These are phyloP conservation scores for Psilopsiagon aurifrons DNA, from an alignment of 2,113 vertebrate genomes.

Conservation along the genomic window DNA sequence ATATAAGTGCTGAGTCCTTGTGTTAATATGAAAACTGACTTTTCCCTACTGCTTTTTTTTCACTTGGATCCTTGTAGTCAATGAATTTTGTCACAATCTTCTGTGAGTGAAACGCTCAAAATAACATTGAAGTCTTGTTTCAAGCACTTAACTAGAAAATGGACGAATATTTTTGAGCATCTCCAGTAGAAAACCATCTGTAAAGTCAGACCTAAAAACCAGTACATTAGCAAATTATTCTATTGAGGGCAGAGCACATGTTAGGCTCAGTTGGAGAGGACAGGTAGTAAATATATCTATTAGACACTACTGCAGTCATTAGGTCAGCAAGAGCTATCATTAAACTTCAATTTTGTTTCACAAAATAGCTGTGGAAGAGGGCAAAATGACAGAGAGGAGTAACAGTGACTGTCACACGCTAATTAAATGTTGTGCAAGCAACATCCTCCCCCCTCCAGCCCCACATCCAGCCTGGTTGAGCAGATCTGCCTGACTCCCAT, in stretches of 20 bases:
- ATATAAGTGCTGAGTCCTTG: rapidly evolving
- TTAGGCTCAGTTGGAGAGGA: not conserved
- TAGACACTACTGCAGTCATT: not conserved
- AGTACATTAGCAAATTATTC: not conserved
- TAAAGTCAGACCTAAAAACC: not conserved
- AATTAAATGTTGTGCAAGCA: not conserved
- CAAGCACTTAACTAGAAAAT: not conserved
- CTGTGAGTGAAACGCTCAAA: not conserved
- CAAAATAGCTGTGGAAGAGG: not conserved
- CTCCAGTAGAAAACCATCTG: not conserved
- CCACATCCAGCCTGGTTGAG: not conserved
- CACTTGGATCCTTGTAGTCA: not conserved
- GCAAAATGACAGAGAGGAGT: not conserved
- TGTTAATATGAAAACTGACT: not conserved
- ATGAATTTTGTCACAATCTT: not conserved
- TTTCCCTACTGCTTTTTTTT: not conserved
- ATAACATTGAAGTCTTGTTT: not conserved
- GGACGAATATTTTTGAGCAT: not conserved
- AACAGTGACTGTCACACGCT: rapidly evolving
- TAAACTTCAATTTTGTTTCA: not conserved
- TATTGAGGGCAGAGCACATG: not conserved
- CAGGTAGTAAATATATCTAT: not conserved
- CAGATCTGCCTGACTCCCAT: not conserved
- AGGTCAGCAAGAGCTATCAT: not conserved
- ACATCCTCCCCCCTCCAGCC: not conserved